A percentile compares a stretch with the other conserved stretches of the same genome.
phyloP scores from a whole-genome alignment of 2,888 invertebrate species.

The Diadegma fenestrale region DNA sequence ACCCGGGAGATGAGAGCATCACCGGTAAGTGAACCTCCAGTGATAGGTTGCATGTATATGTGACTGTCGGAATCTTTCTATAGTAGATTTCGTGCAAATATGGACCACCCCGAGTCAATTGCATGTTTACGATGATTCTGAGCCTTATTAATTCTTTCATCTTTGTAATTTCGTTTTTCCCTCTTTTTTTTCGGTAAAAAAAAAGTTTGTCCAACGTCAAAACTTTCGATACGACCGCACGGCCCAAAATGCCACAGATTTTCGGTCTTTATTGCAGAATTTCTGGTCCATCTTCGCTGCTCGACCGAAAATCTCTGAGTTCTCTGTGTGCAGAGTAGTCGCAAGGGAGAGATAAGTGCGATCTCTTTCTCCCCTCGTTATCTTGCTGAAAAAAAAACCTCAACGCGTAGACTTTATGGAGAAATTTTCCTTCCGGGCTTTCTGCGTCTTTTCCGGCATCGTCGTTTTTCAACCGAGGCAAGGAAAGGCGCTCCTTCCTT shows the following conservation, averaged over 20 bases:
- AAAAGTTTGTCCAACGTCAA: not conserved
- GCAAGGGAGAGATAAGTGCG: constrained; percentile 57
- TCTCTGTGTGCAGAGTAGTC: constrained; percentile 44
- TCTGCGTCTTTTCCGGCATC: not conserved
- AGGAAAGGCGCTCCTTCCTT: not conserved
- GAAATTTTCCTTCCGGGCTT: constrained; percentile 34
- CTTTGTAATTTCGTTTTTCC: not conserved
- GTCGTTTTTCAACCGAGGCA: not conserved
- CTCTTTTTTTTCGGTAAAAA: not conserved
- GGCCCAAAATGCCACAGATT: constrained; percentile 1
- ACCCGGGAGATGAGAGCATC: constrained; percentile 69
- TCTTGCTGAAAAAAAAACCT: constrained; percentile 14
- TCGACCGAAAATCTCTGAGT: constrained; percentile 33
- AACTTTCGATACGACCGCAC: not conserved
- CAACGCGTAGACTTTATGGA: constrained; percentile 30
- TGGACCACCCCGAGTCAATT: not conserved
- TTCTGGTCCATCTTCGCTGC: constrained; percentile 15
- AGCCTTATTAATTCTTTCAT: too few relatives aligned
- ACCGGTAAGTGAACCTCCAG: constrained; percentile 63
- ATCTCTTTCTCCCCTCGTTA: constrained; percentile 30
- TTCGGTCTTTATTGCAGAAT: not conserved
- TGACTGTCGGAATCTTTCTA: constrained; percentile 33
- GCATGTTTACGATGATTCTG: not conserved
- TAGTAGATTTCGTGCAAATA: constrained; percentile 16
- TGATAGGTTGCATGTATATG: constrained; percentile 52